phyloP scores from a whole-genome alignment of 2,797 vertebrate species.

The Manis crassicaudata region DNA sequence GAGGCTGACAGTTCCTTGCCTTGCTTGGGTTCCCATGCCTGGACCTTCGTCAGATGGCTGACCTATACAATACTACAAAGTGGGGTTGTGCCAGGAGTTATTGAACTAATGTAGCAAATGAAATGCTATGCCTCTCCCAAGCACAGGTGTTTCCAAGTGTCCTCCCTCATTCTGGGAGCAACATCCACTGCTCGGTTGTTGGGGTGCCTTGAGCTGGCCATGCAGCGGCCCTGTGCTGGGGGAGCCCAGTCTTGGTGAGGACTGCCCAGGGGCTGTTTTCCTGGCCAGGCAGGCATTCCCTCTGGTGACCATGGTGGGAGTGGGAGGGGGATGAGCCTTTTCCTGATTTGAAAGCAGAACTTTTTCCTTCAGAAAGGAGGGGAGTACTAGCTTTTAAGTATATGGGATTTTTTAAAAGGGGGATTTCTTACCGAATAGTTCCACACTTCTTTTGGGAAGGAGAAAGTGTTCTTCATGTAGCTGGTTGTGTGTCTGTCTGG shows the following conservation, averaged over 20 bases:
- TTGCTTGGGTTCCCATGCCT: no score
- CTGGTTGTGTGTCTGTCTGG: not conserved
- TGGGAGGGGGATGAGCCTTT: not conserved
- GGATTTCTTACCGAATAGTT: not conserved
- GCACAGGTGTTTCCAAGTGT: not conserved
- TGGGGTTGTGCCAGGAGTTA: not conserved
- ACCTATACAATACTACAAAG: not conserved
- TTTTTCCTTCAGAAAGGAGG: not conserved
- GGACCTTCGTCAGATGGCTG: not conserved
- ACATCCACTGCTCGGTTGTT: rapidly evolving
- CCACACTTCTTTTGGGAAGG: not conserved
- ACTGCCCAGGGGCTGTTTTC: not conserved
- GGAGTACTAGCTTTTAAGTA: not conserved
- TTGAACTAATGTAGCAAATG: not conserved
- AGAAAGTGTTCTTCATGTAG: not conserved
- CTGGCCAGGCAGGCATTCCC: not conserved
- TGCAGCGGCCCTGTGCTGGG: not conserved
- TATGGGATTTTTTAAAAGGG: not conserved
- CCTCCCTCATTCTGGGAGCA: not conserved
- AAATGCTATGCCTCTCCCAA: not conserved
- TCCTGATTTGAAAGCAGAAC: not conserved
- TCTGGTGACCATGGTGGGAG: not conserved
- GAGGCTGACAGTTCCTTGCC: not conserved
- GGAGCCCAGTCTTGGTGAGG: not conserved
- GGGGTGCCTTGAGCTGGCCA: not conserved